A percentile compares a stretch with the other conserved stretches of the same genome.
Evolutionary conservation across 2,888 invertebrate genomes (phyloP).

Genomic region (Pecten maximus): DNA sequence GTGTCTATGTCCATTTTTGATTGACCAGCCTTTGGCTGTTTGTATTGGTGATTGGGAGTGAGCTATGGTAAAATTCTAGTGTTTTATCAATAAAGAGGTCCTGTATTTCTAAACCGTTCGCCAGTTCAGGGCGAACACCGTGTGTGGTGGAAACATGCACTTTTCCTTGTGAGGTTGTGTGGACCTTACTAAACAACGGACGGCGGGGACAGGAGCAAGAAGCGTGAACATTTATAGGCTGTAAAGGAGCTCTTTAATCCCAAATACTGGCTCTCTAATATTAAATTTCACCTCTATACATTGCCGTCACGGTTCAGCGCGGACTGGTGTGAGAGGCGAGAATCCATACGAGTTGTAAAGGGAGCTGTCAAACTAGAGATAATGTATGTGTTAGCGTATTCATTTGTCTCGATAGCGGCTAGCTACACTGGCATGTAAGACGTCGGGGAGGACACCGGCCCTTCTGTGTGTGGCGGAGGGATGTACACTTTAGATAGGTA

Average conservation of each 20-base stretch:
- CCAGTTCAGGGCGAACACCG: not conserved
- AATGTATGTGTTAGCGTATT: not conserved
- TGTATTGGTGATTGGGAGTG: not conserved
- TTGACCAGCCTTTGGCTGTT: not conserved
- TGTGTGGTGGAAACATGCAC: not conserved
- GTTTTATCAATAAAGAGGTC: not conserved
- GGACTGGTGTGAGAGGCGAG: not conserved
- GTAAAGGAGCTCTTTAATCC: not conserved
- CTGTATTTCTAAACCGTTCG: not conserved
- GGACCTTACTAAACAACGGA: not conserved
- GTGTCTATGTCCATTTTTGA: not conserved
- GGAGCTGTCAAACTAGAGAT: not conserved
- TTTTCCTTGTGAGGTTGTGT: not conserved
- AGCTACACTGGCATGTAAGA: not conserved
- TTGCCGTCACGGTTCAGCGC: not conserved
- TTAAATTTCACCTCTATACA: not conserved
- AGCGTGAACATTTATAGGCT: not conserved
- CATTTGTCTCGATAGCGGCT: not conserved
- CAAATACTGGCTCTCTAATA: not conserved
- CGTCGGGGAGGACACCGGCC: not conserved
- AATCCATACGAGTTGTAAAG: not conserved
- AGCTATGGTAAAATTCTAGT: not conserved
- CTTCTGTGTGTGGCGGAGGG: constrained; percentile 13
- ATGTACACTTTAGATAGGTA: not conserved
- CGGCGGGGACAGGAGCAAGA: not conserved